Evolutionary conservation across 2,797 vertebrate species (phyloP), one percentile per base, ranked within the genome.

Genomic region (Neoniphon sammara): DNA sequence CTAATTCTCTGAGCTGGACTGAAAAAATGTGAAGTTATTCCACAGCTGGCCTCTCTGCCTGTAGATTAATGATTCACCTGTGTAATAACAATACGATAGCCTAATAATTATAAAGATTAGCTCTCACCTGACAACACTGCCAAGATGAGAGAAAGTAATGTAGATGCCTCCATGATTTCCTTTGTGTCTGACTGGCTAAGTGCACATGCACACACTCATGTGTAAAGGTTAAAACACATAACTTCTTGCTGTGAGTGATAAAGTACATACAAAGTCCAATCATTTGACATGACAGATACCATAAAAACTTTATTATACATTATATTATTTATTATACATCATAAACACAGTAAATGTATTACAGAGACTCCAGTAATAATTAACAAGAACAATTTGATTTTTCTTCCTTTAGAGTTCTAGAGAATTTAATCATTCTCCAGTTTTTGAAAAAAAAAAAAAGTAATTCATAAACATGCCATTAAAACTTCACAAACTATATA

Each of bases 201-300:
- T 31, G 54, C 25, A 23, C 11, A 30, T 42, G 49, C 36, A 39
- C 23, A 50, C 34, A 72, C 27, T 39, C n/a, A 34, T 46, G 31
- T 52, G 39, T 30, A 42, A 59, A 14, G 54, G 53, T 59, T 27
- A 58, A 34, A 80, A 57, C 34, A 23, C 55, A 57, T 31, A 18
- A 39, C 21, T 15, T n/a, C 3, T 61, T 68, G 15, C 7, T 23
- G 20, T 39, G 36, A 17, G 34, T 20, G 23, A 55, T 64, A 68
- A 73, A 73, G 73, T 67, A 77, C 46, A 57, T 10, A 46, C 73
- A 75, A 77, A 85, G 78, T 68, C 61, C 70, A 55, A 60, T 79
- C 70, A 55, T 60, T 69, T n/a, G 50, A 23, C 34, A 63, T 21
- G 60, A 20, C 17, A 5, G 17, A 42, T n/a, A 20, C 54, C 18